Conservation (phyloP, 1,140 invertebrate genomes). For the Batillaria attramentaria region DNA sequence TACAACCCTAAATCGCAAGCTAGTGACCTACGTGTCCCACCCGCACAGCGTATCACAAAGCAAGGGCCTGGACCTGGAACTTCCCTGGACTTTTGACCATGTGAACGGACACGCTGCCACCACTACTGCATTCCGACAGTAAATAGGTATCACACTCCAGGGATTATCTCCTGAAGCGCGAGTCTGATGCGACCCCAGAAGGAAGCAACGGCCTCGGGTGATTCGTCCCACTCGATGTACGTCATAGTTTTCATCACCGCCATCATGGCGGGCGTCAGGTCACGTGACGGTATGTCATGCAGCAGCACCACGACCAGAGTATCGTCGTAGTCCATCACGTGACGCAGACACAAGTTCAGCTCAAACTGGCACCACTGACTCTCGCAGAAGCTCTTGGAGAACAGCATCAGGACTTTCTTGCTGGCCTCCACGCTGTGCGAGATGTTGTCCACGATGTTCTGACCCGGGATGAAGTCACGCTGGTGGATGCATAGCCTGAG, state of each 20-base stretch:
- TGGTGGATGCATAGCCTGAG: slow-evolving; percentile 55
- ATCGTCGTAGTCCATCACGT: slow-evolving; percentile 30
- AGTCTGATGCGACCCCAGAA: not conserved
- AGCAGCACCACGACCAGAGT: slow-evolving; percentile 35
- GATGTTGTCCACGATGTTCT: slow-evolving; percentile 52
- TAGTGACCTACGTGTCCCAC: too few species aligned
- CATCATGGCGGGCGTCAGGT: slow-evolving; percentile 28
- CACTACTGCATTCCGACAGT: too few species aligned
- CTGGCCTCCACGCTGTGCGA: slow-evolving; percentile 49
- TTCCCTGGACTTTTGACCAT: too few species aligned
- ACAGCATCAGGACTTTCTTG: slow-evolving; percentile 45
- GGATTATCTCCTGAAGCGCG: not conserved
- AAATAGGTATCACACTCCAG: too few species aligned
- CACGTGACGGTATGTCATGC: slow-evolving; percentile 26
- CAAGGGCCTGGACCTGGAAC: too few species aligned
- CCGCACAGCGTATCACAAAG: too few species aligned
- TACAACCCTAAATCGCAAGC: too few species aligned
- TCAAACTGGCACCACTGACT: slow-evolving; percentile 60
- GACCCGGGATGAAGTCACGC: slow-evolving; percentile 53
- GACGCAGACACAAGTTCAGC: slow-evolving; percentile 68
- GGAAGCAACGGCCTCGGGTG: not conserved
- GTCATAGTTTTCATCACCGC: slow-evolving; percentile 28
- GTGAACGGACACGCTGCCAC: too few species aligned
- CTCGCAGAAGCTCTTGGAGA: slow-evolving; percentile 48
- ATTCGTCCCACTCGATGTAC: slow-evolving; percentile 30